phyloP scores from a whole-genome alignment of 2,797 vertebrate species.

The Clarias platycephalus region DNA sequence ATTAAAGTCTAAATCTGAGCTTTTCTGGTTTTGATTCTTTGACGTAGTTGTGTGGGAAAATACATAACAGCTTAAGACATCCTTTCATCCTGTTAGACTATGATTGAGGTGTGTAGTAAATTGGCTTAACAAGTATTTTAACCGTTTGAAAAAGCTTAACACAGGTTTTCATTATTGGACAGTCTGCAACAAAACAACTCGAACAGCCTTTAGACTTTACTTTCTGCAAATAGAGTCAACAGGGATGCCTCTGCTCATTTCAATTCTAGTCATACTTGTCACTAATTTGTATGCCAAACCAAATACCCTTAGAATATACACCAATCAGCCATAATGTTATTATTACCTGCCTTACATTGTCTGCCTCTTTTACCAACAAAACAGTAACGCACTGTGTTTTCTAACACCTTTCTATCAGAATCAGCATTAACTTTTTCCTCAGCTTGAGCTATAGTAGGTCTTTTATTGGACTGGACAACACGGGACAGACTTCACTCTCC shows the following conservation, averaged over 20 bases:
- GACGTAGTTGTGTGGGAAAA: background rate
- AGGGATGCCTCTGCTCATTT: background rate
- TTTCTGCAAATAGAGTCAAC: background rate
- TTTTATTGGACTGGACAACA: too few species aligned
- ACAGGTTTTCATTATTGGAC: background rate
- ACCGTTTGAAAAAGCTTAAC: background rate
- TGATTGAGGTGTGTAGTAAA: background rate
- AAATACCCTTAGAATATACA: background rate
- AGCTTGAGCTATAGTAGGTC: too few species aligned
- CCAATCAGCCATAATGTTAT: too few species aligned
- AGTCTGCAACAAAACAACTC: background rate
- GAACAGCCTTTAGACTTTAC: background rate
- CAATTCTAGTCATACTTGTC: background rate
- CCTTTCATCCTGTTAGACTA: background rate
- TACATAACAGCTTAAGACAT: background rate
- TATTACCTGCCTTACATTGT: too few species aligned
- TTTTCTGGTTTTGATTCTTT: background rate
- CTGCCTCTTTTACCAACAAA: too few species aligned
- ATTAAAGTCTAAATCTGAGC: background rate
- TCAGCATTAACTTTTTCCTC: too few species aligned
- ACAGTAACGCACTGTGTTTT: too few species aligned
- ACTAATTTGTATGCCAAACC: background rate
- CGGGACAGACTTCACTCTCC: too few species aligned
- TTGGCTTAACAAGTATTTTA: background rate
- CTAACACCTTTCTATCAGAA: too few species aligned